Conservation (phyloP, 2,888 invertebrate species). For the Lasioglossum leucozonium region DNA sequence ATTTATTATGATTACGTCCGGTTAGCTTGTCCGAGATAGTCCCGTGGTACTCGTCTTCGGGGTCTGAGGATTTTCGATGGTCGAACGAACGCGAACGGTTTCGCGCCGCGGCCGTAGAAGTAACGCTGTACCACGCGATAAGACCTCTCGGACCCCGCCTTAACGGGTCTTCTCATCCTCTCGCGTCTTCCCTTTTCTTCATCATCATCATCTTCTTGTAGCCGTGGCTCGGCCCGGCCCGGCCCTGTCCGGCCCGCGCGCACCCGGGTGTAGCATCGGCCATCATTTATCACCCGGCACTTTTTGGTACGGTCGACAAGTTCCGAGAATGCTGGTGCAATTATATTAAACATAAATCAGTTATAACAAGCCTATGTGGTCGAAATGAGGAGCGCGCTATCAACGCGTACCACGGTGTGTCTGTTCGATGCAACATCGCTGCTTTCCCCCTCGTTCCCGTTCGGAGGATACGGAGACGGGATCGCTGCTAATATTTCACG, state of each 20-base stretch:
- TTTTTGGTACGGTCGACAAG: constrained; percentile 72
- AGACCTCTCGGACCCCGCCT: constrained; percentile 44
- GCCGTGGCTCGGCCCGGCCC: constrained; percentile 36
- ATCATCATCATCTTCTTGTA: constrained; percentile 59
- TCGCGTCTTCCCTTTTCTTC: constrained; percentile 12
- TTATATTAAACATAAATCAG: constrained; percentile 80
- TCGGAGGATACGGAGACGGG: too few relatives aligned
- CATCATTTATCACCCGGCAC: constrained; percentile 74
- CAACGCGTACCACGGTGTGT: constrained; percentile 29
- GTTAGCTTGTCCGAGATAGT: constrained; percentile 1
- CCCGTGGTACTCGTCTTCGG: not conserved
- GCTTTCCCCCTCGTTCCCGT: not conserved
- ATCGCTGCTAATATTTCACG: too few relatives aligned
- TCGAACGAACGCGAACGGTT: not conserved
- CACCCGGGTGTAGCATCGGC: constrained; percentile 59
- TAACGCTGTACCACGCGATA: constrained; percentile 44
- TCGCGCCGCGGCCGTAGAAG: not conserved
- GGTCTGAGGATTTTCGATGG: constrained; percentile 22
- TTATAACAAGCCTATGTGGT: constrained; percentile 73
- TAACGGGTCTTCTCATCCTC: constrained; percentile 52
- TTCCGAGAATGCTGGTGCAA: constrained; percentile 75
- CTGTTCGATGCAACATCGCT: constrained; percentile 37
- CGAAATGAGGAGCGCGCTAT: constrained; percentile 58
- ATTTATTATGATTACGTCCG: constrained; percentile 50
- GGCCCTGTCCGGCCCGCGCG: constrained; percentile 42